Evolutionary conservation across 2,797 vertebrate genomes (phyloP).

Genomic region (Chlorospingus flavigularis): DNA sequence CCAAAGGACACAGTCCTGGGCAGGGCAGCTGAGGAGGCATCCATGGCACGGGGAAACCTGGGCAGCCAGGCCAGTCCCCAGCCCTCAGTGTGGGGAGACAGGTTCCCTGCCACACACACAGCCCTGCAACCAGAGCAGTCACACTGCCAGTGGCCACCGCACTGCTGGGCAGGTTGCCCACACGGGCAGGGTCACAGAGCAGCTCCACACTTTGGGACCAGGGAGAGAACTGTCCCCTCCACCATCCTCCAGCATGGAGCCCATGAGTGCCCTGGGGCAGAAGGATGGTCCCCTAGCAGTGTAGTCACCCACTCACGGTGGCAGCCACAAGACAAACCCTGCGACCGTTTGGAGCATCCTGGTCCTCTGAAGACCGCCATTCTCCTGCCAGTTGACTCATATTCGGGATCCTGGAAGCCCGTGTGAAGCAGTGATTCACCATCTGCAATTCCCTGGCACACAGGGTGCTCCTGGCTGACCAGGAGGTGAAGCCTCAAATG

Average conservation of each 20-base stretch:
- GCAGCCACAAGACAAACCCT: neutral
- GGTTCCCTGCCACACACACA: accelerated
- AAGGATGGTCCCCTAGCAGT: accelerated
- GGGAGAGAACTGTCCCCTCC: neutral
- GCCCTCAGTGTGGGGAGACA: accelerated
- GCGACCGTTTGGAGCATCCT: accelerated
- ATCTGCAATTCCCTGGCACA: neutral
- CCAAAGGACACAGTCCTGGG: neutral
- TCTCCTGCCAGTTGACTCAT: slow-evolving; percentile 33
- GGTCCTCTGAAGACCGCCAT: neutral
- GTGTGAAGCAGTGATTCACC: neutral
- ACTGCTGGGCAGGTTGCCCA: neutral
- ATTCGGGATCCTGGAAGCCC: neutral
- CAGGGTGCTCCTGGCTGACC: neutral
- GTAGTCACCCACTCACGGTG: accelerated
- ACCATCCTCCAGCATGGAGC: accelerated
- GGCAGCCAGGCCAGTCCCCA: neutral
- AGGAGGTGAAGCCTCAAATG: neutral
- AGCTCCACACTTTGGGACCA: neutral
- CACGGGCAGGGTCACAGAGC: neutral
- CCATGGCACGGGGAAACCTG: accelerated
- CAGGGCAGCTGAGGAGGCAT: neutral
- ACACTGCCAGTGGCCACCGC: neutral
- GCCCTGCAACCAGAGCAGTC: neutral
- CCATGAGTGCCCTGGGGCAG: accelerated